Percentiles rank a stretch among this genome's conserved stretches.
Conservation (phyloP, 2,113 vertebrate species). For the Myotis davidii region DNA sequence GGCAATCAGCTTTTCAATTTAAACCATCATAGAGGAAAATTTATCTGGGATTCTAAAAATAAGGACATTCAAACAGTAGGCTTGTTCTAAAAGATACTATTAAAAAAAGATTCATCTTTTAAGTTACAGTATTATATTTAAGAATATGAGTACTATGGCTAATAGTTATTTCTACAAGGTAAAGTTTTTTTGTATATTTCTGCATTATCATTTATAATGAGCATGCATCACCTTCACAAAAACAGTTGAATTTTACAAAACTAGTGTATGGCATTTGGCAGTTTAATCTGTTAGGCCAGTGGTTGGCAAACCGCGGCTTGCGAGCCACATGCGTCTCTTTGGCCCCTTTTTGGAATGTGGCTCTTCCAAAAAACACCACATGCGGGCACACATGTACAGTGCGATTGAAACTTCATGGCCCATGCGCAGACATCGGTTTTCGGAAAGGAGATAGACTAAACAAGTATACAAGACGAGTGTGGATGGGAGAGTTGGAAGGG, state of each 20-base stretch:
- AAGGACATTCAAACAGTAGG: not conserved
- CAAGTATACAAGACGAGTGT: too few species aligned
- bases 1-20: not conserved
- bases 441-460: too few species aligned
- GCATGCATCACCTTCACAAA: not conserved
- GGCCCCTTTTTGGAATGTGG: too few species aligned
- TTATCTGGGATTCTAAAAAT: not conserved
- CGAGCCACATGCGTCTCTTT: too few species aligned
- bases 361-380: too few species aligned
- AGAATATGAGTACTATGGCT: not conserved
- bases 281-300: constrained; percentile 4
- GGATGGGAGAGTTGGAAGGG: too few species aligned
- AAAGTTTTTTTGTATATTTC: not conserved
- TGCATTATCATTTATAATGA: not conserved
- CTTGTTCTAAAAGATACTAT: constrained; percentile 28
- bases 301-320: too few species aligned
- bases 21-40: not conserved
- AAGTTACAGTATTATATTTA: not conserved
- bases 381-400: too few species aligned
- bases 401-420: too few species aligned
- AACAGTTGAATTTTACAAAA: constrained; percentile 1
- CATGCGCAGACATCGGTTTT: too few species aligned
- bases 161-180: constrained; percentile 2
- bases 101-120: not conserved
- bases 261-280: not conserved